phyloP scores from a whole-genome alignment of 1,140 invertebrate species.

The Anadara kagoshimensis region DNA sequence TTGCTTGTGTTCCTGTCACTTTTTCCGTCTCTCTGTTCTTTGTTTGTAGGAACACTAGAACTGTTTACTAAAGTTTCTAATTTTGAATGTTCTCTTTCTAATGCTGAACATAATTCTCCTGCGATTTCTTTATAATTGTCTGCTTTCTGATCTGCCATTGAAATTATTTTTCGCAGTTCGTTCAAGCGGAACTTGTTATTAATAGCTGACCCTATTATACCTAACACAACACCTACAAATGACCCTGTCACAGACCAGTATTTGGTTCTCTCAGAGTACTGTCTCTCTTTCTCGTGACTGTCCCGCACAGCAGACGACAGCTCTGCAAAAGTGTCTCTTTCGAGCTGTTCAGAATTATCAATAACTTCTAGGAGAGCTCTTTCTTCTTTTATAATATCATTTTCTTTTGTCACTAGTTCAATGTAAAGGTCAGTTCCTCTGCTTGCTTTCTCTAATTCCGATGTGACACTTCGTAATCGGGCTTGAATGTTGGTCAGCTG shows the following conservation, averaged over 20 bases:
- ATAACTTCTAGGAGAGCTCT: conserved; percentile 66
- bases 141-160: conserved; percentile 63
- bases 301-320: conserved; percentile 82
- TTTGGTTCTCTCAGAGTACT: conserved; percentile 84
- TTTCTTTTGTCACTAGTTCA: conserved; percentile 76
- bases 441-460: conserved; percentile 81
- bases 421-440: conserved; percentile 82
- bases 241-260: conserved; percentile 87
- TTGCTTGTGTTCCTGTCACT: not conserved
- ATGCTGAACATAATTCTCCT: conserved; percentile 15
- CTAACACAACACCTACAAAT: conserved; percentile 80
- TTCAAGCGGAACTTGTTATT: conserved; percentile 81
- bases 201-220: conserved; percentile 80
- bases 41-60: conserved; percentile 21
- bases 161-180: conserved; percentile 79
- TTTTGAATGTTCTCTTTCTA: conserved; percentile 56
- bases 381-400: conserved; percentile 72
- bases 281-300: conserved; percentile 83
- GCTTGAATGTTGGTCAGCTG: conserved; percentile 77
- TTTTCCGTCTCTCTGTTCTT: not conserved
- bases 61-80: conserved; percentile 56
- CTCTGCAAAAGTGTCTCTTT: conserved; percentile 80
- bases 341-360: conserved; percentile 72
- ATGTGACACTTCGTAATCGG: conserved; percentile 79
- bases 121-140: conserved; percentile 49